Evolutionary conservation across 37 sponge, comb jelly and placozoan species (phyloP).

Genomic region (Spongilla lacustris): DNA sequence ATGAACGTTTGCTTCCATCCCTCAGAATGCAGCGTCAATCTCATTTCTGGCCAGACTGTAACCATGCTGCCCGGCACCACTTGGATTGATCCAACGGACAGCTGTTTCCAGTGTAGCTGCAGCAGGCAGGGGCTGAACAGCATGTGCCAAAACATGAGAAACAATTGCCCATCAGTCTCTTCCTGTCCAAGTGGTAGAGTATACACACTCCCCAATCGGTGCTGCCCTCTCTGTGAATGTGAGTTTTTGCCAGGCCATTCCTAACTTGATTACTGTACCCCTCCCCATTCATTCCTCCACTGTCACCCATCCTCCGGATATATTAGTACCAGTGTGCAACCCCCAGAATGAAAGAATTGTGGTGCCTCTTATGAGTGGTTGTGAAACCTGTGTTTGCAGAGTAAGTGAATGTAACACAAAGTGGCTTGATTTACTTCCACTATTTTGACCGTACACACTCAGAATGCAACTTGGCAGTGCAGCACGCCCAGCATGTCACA

Average conservation of each 20-base stretch:
- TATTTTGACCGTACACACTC: not conserved
- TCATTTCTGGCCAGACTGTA: not conserved
- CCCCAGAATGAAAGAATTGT: not conserved
- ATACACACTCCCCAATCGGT: not conserved
- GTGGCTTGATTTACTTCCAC: too few relatives aligned
- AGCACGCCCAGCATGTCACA: not conserved
- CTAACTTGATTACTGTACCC: not conserved
- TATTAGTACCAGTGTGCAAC: not conserved
- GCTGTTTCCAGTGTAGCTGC: not conserved
- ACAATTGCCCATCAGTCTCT: not conserved
- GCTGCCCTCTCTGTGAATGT: not conserved
- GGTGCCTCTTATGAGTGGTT: not conserved
- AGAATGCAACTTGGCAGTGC: not conserved
- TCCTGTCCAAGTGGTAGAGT: not conserved
- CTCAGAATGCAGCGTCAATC: not conserved
- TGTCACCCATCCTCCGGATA: too few relatives aligned
- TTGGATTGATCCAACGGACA: not conserved
- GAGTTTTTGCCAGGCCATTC: not conserved
- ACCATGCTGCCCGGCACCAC: not conserved
- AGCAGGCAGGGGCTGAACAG: not conserved
- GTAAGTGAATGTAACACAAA: not conserved
- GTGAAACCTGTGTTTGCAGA: slow-evolving; percentile 2
- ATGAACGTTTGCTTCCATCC: not conserved
- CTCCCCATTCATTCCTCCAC: too few relatives aligned
- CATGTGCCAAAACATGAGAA: not conserved